Base-by-base conservation (phyloP, 2,797 vertebrate species). In the Podarcis lilfordi region DNA sequence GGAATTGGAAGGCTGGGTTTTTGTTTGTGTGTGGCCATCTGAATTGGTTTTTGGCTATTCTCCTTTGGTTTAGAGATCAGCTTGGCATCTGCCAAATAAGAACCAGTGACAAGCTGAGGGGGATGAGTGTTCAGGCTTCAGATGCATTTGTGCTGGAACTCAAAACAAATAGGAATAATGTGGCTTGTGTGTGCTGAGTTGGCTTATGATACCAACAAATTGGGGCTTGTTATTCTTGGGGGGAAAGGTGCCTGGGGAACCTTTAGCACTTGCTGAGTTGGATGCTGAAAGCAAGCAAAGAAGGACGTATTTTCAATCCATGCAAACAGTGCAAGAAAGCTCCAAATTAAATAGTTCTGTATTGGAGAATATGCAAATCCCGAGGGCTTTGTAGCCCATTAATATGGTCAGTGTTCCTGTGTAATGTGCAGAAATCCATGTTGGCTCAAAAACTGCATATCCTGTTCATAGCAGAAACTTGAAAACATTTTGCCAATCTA, bases 121-220 rank as follows among this genome's bases (percentile, higher is more conserved):
- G 84, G 94, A 86, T 88, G 80, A 78, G 91, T 92, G 85, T 91
- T 95, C 91, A 91, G 91, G 90, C 86, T 93, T 86, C 85, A 95
- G 95, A 94, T 94, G 91, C 87, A 91, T 95, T 95, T 94, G 90
- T 94, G 88, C 92, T 94, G 92, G 91, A 94, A 94, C 92, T 89
- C 86, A 95, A 95, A 96, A 95, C 89, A 94, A 95, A 94, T 90
- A 94, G 85, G 78, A 92, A 95, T 93, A 94, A 93, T 86, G 89
- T 89, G 92, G 89, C 91, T 92, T 93, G 91, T 90, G 90, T 94
- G 91, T 71, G 84, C 88, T 86, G 82, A 91, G 91, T 89, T 88
- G 93, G 83, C n/a, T 94, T 91, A 88, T 90, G 94, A 95, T 84
- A 94, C 93, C 88, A 93, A 79, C 75, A 88, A 93, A 90, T 92